These are phyloP conservation scores for Anthophora plumipes DNA, from an alignment of 2,888 invertebrate species.

Conservation along the genomic window DNA sequence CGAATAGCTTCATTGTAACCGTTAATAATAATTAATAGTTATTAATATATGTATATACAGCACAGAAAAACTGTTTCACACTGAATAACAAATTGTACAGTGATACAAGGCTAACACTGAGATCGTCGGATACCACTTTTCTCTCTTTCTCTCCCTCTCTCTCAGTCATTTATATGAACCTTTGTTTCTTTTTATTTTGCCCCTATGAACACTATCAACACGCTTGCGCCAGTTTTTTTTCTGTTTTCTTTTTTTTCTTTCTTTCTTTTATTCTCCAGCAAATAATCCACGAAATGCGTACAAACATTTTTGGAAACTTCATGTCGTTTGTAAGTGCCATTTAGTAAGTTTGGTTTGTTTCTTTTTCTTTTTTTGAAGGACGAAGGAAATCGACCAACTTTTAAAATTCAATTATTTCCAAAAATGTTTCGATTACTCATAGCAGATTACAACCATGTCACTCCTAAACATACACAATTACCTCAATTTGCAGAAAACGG, in stretches of 20 bases:
- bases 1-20: conserved; percentile 66
- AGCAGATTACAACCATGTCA: conserved; percentile 26
- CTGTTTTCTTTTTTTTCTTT: neutral
- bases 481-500: conserved; percentile 9
- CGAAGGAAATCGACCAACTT: conserved; percentile 1
- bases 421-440: conserved; percentile 43
- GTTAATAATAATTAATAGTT: conserved; percentile 73
- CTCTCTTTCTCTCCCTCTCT: conserved; percentile 9
- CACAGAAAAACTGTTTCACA: conserved; percentile 76
- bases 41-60: conserved; percentile 74
- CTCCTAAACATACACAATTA: conserved; percentile 7
- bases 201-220: conserved; percentile 40
- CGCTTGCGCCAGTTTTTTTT: conserved; percentile 16
- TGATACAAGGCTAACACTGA: conserved; percentile 75
- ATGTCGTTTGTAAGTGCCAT: neutral
- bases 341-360: neutral
- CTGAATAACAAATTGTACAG: conserved; percentile 80
- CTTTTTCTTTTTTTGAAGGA: too few relatives aligned
- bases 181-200: conserved; percentile 4
- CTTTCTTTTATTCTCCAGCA: conserved; percentile 12
- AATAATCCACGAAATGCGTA: conserved; percentile 22
- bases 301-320: conserved; percentile 42
- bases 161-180: conserved; percentile 5
- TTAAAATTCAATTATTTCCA: neutral
- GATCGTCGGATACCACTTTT: conserved; percentile 70